Evolutionary conservation across 2,797 vertebrate species (phyloP).

Genomic region (Mastacembelus armatus): DNA sequence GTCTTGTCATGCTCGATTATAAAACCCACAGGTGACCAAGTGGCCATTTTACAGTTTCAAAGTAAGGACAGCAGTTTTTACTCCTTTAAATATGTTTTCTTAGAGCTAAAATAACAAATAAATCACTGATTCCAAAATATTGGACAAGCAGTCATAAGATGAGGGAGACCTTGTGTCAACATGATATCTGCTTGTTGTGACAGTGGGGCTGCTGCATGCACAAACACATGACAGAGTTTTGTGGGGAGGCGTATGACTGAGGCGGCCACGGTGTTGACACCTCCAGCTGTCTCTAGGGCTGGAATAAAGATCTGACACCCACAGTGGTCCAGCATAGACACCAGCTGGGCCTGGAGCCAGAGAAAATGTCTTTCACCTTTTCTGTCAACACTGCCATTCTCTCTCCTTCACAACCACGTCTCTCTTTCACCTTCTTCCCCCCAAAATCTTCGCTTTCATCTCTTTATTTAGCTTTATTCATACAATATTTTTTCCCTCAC

Average conservation of each 20-base stretch:
- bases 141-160: constrained; percentile 17
- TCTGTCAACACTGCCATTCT: constrained; percentile 67
- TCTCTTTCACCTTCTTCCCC: constrained; percentile 47
- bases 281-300: constrained; percentile 85
- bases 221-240: constrained; percentile 78
- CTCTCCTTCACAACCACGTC: constrained; percentile 36
- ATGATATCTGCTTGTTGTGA: constrained; percentile 79
- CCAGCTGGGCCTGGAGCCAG: constrained; percentile 82
- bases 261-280: constrained; percentile 80
- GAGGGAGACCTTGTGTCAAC: constrained; percentile 61
- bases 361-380: constrained; percentile 75
- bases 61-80: constrained; percentile 22
- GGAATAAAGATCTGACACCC: constrained; percentile 84
- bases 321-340: constrained; percentile 73
- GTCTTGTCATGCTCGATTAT: constrained; percentile 75
- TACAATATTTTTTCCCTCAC: constrained; percentile 26
- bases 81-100: constrained; percentile 1
- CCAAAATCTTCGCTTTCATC: constrained; percentile 39
- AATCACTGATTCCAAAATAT: constrained; percentile 13
- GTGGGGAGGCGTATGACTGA: constrained; percentile 75
- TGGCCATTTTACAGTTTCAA: constrained; percentile 33
- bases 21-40: constrained; percentile 60
- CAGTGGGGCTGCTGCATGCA: constrained; percentile 71
- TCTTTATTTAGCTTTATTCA: constrained; percentile 41
- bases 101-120: constrained; percentile 20